phyloP scores from a whole-genome alignment of 2,113 vertebrate species.

The Kryptolebias marmoratus region DNA sequence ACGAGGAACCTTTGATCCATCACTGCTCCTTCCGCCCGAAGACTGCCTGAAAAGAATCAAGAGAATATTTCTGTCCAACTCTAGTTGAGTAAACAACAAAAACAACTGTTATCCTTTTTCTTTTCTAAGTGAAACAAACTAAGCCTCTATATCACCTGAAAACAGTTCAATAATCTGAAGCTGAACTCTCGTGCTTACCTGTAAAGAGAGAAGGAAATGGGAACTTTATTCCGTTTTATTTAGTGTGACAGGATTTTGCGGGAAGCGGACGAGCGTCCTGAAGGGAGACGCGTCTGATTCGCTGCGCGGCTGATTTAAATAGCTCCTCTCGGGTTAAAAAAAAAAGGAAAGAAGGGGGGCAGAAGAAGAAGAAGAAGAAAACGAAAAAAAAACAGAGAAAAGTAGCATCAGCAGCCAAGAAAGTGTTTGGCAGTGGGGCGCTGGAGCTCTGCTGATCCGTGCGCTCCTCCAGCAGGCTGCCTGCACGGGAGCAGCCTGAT shows the following conservation, averaged over 20 bases:
- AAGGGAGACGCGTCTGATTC: constrained; percentile 73
- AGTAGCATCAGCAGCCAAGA: constrained; percentile 77
- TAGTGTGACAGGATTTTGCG: constrained; percentile 67
- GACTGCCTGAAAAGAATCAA: constrained; percentile 68
- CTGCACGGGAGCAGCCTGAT: constrained; percentile 76
- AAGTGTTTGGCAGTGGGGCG: constrained; percentile 80
- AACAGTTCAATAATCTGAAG: constrained; percentile 8
- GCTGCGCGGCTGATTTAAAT: constrained; percentile 81
- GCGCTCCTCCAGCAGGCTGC: constrained; percentile 73
- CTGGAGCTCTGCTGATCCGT: constrained; percentile 75
- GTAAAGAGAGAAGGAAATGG: constrained; percentile 63
- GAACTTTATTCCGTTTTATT: constrained; percentile 67
- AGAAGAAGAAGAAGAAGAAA: constrained; percentile 45
- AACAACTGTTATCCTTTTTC: constrained; percentile 62
- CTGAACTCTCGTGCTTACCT: constrained; percentile 82
- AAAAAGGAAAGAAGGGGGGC: constrained; percentile 35
- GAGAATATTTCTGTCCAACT: constrained; percentile 64
- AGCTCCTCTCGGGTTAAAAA: constrained; percentile 78
- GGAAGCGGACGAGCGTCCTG: constrained; percentile 61
- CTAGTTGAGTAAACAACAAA: constrained; percentile 46
- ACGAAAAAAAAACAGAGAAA: constrained; percentile 46
- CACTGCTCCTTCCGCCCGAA: constrained; percentile 66
- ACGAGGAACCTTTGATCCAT: constrained; percentile 30
- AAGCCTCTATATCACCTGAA: constrained; percentile 69
- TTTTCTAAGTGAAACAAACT: constrained; percentile 36